These are phyloP conservation scores for Loriculus beryllinus DNA, from an alignment of 2,797 vertebrate genomes.

Conservation along the genomic window DNA sequence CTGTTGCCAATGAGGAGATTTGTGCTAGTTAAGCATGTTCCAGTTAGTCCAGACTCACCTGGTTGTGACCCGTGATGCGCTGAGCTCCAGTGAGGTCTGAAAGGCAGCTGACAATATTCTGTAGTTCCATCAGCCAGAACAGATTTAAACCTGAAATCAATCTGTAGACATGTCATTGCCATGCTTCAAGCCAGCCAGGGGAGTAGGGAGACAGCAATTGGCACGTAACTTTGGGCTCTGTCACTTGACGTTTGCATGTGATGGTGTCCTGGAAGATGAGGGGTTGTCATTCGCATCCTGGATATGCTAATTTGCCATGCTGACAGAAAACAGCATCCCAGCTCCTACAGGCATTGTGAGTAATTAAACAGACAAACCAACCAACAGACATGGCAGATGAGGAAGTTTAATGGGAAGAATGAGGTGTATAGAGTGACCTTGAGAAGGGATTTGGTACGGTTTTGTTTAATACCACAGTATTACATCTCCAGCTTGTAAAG, in stretches of 20 bases:
- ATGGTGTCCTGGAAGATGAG: not conserved
- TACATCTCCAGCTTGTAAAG: not conserved
- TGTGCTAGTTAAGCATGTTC: not conserved
- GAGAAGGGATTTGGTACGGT: not conserved
- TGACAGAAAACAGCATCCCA: not conserved
- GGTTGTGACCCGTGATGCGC: rapidly evolving
- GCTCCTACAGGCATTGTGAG: not conserved
- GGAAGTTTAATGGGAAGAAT: not conserved
- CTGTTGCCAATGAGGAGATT: not conserved
- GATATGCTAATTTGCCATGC: conserved; percentile 19
- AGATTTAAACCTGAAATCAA: not conserved
- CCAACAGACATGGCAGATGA: conserved; percentile 17
- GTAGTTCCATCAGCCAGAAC: not conserved
- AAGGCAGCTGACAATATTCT: not conserved
- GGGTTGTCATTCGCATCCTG: not conserved
- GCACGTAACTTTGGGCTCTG: not conserved
- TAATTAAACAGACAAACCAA: conserved; percentile 39
- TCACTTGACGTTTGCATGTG: not conserved
- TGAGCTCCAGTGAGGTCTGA: not conserved
- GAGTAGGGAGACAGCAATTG: not conserved
- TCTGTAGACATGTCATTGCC: not conserved
- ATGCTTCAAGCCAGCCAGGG: not conserved
- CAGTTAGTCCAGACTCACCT: not conserved
- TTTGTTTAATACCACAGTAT: not conserved
- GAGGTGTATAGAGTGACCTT: not conserved